Conservation (phyloP, 2,888 invertebrate genomes). For the Glyphotaelius pellucidus region DNA sequence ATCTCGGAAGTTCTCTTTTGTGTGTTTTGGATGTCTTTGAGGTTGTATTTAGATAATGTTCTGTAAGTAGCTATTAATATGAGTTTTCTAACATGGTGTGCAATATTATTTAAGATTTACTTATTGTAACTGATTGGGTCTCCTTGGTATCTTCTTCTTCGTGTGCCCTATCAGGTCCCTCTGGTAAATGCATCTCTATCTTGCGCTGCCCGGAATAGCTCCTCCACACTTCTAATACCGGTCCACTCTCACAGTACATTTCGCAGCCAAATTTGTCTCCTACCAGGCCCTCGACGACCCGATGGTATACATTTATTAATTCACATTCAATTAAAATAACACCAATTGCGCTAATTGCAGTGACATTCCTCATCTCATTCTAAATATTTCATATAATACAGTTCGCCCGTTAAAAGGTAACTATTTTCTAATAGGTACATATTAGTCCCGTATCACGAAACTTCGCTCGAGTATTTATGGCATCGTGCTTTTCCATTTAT, state of each 20-base stretch:
- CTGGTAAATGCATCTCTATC: too few species aligned
- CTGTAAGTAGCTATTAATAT: background rate
- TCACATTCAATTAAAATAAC: background rate
- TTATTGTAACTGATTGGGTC: background rate
- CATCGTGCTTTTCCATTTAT: slow-evolving; percentile 35
- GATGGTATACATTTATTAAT: background rate
- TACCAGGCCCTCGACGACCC: too few species aligned
- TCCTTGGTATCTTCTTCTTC: too few species aligned
- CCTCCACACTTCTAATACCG: too few species aligned
- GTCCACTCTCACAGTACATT: too few species aligned
- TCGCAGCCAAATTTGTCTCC: too few species aligned
- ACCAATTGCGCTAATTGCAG: background rate
- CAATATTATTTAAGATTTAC: background rate
- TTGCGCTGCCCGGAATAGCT: too few species aligned
- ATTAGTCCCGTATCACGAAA: slow-evolving; percentile 19
- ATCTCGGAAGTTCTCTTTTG: background rate
- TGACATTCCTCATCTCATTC: background rate
- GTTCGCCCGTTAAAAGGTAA: background rate
- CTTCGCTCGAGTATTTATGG: slow-evolving; percentile 33
- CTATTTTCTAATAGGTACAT: background rate
- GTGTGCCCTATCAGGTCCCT: too few species aligned
- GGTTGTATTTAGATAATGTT: background rate
- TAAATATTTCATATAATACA: background rate
- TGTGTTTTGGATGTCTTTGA: background rate
- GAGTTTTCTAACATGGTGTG: too few species aligned